Evolutionary conservation across 2,797 vertebrate genomes (phyloP).

Genomic region (Neopelma chrysocephalum): DNA sequence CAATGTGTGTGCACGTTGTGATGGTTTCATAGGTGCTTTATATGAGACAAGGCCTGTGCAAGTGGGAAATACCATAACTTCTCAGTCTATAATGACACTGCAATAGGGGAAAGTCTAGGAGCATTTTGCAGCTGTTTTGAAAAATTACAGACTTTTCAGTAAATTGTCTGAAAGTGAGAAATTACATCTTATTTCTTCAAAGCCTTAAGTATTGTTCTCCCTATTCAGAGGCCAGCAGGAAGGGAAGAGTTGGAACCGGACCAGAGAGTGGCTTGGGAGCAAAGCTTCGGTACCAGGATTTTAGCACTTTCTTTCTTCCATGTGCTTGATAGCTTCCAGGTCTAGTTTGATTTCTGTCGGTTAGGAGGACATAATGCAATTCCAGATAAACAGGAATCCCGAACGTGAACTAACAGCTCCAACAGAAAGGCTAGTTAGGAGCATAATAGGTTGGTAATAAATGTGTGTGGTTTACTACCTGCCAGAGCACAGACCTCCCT

Average conservation of each 20-base stretch:
- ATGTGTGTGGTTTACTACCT: conserved; percentile 25
- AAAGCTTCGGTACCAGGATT: background rate
- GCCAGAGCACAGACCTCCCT: background rate
- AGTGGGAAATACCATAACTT: background rate
- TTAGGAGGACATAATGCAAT: background rate
- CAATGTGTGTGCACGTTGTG: background rate
- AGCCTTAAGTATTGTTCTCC: background rate
- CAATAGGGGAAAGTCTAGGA: background rate
- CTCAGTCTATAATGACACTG: background rate
- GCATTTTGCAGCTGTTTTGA: background rate
- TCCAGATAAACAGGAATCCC: conserved; percentile 45
- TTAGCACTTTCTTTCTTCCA: background rate
- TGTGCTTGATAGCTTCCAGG: background rate
- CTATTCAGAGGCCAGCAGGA: background rate
- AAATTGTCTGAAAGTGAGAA: conserved; percentile 17
- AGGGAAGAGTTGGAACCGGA: background rate
- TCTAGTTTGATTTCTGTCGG: background rate
- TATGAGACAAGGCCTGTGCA: background rate
- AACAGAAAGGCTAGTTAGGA: background rate
- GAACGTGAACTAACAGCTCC: conserved; percentile 29
- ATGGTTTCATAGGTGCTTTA: background rate
- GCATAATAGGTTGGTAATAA: conserved; percentile 5
- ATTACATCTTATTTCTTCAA: conserved; percentile 15
- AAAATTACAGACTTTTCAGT: background rate
- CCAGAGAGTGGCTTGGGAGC: background rate